phyloP scores from a whole-genome alignment of 1,140 invertebrate species.

The Megathymus violae region DNA sequence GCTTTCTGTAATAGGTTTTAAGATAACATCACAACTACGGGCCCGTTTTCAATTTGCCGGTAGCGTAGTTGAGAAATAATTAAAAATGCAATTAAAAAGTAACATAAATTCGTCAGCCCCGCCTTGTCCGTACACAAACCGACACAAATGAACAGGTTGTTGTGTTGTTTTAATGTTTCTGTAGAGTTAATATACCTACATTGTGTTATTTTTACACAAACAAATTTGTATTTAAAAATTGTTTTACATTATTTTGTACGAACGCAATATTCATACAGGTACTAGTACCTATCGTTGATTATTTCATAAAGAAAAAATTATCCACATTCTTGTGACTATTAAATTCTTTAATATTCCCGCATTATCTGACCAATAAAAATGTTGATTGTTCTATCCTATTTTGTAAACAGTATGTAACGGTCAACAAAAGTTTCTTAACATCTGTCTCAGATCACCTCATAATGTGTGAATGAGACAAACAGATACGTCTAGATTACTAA shows the following conservation, averaged over 20 bases:
- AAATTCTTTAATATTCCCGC: too few relatives aligned
- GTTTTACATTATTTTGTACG: too few relatives aligned
- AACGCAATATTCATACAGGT: too few relatives aligned
- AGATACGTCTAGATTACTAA: neutral
- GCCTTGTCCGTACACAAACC: conserved; percentile 56
- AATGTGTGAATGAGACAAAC: neutral
- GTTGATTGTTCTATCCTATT: neutral
- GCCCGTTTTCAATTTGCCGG: conserved; percentile 72
- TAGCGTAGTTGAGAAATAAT: conserved; percentile 74
- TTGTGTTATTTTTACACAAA: conserved; percentile 19
- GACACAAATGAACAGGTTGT: conserved; percentile 58
- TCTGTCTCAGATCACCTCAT: neutral
- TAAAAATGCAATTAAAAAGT: conserved; percentile 78
- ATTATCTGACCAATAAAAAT: neutral
- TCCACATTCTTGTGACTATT: too few relatives aligned
- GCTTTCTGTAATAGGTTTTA: conserved; percentile 35
- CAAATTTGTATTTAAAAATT: neutral
- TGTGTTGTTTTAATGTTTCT: conserved; percentile 56
- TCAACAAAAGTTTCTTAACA: neutral
- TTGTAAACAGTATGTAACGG: conserved; percentile 3
- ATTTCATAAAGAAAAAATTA: too few relatives aligned
- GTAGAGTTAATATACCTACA: conserved; percentile 46
- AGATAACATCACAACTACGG: conserved; percentile 50
- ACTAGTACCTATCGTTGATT: too few relatives aligned
- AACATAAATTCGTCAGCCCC: conserved; percentile 72